These are phyloP conservation scores for Pelochelys cantorii DNA, from an alignment of 2,797 vertebrate genomes.

Conservation along the genomic window DNA sequence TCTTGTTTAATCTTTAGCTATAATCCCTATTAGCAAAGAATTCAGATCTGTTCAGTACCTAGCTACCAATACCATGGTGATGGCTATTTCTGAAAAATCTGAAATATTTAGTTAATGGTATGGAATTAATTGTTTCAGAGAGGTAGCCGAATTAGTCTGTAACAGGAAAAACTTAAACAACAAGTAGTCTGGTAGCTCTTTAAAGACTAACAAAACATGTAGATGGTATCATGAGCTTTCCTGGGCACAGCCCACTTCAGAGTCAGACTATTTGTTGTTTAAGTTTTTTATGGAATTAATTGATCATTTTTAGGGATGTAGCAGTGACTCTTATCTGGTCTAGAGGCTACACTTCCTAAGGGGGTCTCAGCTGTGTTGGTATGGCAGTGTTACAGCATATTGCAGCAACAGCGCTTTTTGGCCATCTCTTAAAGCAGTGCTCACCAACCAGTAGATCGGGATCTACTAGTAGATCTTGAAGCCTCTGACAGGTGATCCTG, in stretches of 20 bases:
- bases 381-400: neutral
- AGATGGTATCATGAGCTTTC: no score
- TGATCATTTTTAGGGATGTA: neutral
- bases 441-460: no score
- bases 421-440: neutral
- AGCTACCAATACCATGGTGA: neutral
- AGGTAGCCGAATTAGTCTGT: no score
- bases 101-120: neutral
- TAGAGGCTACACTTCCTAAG: neutral
- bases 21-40: accelerated
- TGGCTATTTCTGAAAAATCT: neutral
- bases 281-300: no score
- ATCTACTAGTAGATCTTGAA: no score
- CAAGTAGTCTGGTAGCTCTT: no score
- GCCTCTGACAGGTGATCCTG: no score
- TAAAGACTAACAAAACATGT: no score
- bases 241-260: no score
- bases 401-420: neutral
- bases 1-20: neutral
- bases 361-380: neutral
- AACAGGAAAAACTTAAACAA: no score
- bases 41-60: neutral
- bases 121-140: neutral
- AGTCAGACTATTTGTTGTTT: no score
- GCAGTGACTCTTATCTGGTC: neutral